Base-by-base conservation (phyloP, 2,888 invertebrate species). In the Tortrix viridana region DNA sequence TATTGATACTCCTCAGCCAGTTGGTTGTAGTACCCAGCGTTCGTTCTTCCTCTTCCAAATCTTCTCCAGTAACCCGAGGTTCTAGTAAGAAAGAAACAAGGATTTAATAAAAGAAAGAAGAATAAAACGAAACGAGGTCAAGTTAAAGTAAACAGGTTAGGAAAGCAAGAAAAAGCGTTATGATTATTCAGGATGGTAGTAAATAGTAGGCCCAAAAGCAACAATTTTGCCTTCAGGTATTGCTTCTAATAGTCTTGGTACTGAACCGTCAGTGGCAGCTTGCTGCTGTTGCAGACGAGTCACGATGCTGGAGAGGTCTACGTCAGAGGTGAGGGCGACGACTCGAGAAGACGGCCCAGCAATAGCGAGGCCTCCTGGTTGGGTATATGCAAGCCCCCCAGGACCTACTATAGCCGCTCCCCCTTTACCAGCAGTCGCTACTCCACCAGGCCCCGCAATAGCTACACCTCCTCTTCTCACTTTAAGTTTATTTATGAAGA, bases 351-450 rank as follows among this genome's bases (percentile, higher is more conserved):
- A 95, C 0, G 96, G 95, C 0, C 96, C 96, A 0, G 96, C 96
- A 9, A 96, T 95, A 2, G 96, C 96, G 18, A 96, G 79, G 55
- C 96, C 96, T 70, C 95, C 94, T 0, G 96, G 95, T 78, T 95
- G 95, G 0, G 96, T 96, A 69, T 95, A 95, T 0, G 96, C 96
- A 16, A 95, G 92, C 0, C 96, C 96, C 43, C 96, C 95, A 0
- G 96, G 96, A 0, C 96, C 96, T 3, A 96, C 96, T 60, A 96
- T 95, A 0, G 96, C 96, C 0, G 96, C 96, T 5, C 96, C 96
- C 6, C 96, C 96, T 74, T 94, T 94, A 14, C 96, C 96, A 1
- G 96, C 96, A 0, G 96, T 96, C 0, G 96, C 96, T 12, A 96
- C 95, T 38, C 96, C 96, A n/a, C 96, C 96, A 0, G 96, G 96